Percentiles rank a stretch among this genome's conserved stretches.
Conservation (phyloP, 2,113 vertebrate species). For the Rhagologus leucostigma region DNA sequence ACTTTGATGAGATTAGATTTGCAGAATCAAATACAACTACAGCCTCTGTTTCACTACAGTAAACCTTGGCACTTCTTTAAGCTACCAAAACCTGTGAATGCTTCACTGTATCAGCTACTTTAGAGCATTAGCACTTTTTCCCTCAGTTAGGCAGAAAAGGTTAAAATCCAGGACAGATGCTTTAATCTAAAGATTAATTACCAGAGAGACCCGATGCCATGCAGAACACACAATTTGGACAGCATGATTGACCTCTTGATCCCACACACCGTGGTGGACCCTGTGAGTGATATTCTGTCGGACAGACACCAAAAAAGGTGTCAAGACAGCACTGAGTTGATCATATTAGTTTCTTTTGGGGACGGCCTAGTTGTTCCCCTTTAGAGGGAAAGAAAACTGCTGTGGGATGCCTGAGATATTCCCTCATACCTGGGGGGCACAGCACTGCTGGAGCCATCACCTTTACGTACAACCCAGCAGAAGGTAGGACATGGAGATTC, state of each 20-base stretch:
- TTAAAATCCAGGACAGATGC: background rate
- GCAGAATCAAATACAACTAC: conserved; percentile 10
- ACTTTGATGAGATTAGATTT: conserved; percentile 20
- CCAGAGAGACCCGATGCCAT: background rate
- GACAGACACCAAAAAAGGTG: background rate
- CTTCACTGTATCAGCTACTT: background rate
- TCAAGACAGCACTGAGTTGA: background rate
- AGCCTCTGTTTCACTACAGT: background rate
- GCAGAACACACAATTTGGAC: fast-evolving
- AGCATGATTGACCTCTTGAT: background rate
- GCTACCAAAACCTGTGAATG: background rate
- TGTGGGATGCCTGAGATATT: background rate
- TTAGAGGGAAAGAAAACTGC: background rate
- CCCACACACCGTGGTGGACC: background rate
- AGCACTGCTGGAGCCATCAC: background rate
- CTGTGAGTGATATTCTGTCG: background rate
- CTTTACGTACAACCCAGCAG: background rate
- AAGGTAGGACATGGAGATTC: background rate
- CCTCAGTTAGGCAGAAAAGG: background rate
- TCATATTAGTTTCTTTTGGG: background rate
- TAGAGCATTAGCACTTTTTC: background rate
- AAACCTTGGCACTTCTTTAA: background rate
- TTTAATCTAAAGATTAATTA: background rate
- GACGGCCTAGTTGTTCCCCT: background rate
- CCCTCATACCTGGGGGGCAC: background rate